These are phyloP conservation scores for Mellilla xanthometata DNA, from an alignment of 2,888 invertebrate species.

Conservation along the genomic window DNA sequence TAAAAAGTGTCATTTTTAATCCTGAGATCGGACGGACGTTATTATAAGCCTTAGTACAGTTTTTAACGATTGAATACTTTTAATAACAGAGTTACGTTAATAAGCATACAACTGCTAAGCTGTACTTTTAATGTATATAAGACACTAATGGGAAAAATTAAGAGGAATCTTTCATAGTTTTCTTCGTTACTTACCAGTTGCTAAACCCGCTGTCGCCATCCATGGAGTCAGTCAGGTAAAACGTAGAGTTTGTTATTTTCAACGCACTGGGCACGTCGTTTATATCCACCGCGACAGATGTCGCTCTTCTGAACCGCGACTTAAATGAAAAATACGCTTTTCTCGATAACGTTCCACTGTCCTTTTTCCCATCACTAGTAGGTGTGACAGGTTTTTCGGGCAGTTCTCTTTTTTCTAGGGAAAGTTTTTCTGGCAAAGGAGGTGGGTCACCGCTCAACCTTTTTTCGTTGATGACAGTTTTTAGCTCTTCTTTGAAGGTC, in stretches of 20 bases:
- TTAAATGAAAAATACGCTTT: constrained; percentile 82
- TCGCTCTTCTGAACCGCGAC: constrained; percentile 84
- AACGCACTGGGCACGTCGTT: constrained; percentile 80
- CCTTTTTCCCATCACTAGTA: constrained; percentile 63
- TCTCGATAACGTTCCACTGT: constrained; percentile 66
- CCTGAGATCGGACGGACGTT: too few relatives aligned
- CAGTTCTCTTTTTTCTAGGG: constrained; percentile 27
- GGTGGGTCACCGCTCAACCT: constrained; percentile 65
- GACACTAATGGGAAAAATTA: too few relatives aligned
- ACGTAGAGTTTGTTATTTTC: constrained; percentile 85
- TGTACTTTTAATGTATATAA: too few relatives aligned
- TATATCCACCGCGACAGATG: constrained; percentile 80
- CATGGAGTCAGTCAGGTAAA: constrained; percentile 87
- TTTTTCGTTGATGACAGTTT: constrained; percentile 64
- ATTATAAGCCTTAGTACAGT: too few relatives aligned
- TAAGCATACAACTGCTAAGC: too few relatives aligned
- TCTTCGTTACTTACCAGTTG: constrained; percentile 60
- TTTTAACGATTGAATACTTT: too few relatives aligned
- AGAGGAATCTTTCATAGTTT: too few relatives aligned
- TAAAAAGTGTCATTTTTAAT: too few relatives aligned
- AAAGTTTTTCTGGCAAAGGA: constrained; percentile 60
- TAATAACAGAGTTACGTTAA: too few relatives aligned
- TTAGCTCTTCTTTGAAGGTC: constrained; percentile 66
- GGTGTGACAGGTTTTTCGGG: constrained; percentile 65
- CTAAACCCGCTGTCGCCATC: constrained; percentile 85